Percentiles rank a stretch among this genome's conserved stretches.
phyloP scores from a whole-genome alignment of 2,113 vertebrate genomes.

The Pomatostomus ruficeps region DNA sequence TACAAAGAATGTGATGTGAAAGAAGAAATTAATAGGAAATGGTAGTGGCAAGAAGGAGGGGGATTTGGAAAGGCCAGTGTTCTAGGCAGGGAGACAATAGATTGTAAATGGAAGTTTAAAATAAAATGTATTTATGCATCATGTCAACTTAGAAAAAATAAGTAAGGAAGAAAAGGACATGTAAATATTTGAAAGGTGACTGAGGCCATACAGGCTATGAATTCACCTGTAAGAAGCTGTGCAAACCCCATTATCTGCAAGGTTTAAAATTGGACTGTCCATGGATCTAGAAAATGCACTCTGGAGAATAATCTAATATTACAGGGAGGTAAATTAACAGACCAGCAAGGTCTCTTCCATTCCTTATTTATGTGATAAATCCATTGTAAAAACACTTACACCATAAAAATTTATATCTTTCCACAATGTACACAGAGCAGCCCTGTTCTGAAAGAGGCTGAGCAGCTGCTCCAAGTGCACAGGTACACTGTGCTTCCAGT shows the following conservation, averaged over 20 bases:
- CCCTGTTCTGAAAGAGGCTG: not conserved
- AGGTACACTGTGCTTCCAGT: not conserved
- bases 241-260: not conserved
- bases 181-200: not conserved
- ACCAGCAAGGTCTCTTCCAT: not conserved
- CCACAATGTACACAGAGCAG: not conserved
- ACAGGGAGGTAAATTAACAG: conserved; percentile 1
- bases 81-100: not conserved
- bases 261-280: conserved; percentile 3
- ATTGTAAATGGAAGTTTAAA: not conserved
- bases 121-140: not conserved
- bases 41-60: not conserved
- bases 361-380: conserved; percentile 27
- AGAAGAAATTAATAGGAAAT: not conserved
- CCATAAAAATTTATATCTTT: not conserved
- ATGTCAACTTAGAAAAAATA: not conserved
- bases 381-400: conserved; percentile 1
- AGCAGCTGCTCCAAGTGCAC: not conserved
- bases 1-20: not conserved
- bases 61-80: not conserved
- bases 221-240: not conserved
- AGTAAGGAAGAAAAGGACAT: not conserved
- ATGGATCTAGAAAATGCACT: not conserved
- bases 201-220: not conserved
- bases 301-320: conserved; percentile 6